Evolutionary conservation across 2,888 invertebrate species (phyloP), one percentile per base, ranked within the genome.

Genomic region (Hololepta plana): DNA sequence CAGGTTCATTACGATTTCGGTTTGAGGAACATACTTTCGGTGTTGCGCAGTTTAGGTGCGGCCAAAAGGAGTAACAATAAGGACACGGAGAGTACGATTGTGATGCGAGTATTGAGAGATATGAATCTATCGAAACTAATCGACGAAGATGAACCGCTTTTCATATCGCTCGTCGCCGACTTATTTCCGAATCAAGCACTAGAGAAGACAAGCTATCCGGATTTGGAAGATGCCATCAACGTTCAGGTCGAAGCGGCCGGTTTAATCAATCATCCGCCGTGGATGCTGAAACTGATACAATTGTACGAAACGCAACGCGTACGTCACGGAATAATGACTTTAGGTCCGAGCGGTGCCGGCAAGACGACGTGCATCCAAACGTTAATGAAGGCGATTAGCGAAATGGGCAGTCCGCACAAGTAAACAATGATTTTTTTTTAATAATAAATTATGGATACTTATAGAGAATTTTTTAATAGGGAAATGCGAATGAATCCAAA

Each of bases 401-500:
- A 82, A 42, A 76, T 75, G 47, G 91, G 87, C 20, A 68, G 79
- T 20, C 64, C 61, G 3, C 91, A 93, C 54, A 76, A 68, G 72
- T 85, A 61, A 10, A 4, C 17, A n/a, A 8, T 17, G 7, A 17
- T 17, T 17, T 17, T 17, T 17, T 17, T n/a, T n/a, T 8, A 8
- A 17, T 17, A n/a, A 17, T 17, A 17, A 17, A 17, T 17, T 17
- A 17, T n/a, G n/a, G n/a, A n/a, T n/a, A n/a, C n/a, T n/a, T n/a
- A n/a, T n/a, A n/a, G 15, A 10, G 11, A 4, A 24, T 31, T 30
- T 30, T 22, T 11, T 24, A 34, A 12, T 17, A 48, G 80, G 37
- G 93, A 95, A 62, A 88, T 93, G 88, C 63, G 93, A 37, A 93
- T 95, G 93, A 95, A 95, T 55, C 95, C 95, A 0, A 95, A 95